Conservation (phyloP, 2,113 vertebrate species). For the Lates calcarifer region DNA sequence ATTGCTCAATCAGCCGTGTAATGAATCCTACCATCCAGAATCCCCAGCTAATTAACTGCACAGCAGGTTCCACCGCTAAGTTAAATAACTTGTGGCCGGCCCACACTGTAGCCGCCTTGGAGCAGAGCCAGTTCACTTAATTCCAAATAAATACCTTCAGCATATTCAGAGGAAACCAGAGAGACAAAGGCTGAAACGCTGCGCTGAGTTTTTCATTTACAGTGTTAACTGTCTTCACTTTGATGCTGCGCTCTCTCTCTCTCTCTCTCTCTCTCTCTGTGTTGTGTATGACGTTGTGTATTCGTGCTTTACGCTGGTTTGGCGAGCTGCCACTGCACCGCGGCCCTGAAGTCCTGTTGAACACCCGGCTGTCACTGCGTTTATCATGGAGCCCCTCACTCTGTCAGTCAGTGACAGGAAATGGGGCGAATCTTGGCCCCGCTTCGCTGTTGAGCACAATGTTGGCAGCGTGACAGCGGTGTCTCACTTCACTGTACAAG, state of each 20-base stretch:
- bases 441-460: not conserved
- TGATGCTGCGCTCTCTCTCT: not conserved
- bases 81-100: conserved; percentile 35
- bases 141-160: conserved; percentile 18
- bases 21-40: conserved; percentile 59
- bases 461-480: conserved; percentile 27
- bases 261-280: not conserved
- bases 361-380: conserved; percentile 26
- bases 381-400: conserved; percentile 22
- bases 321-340: not conserved
- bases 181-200: not conserved
- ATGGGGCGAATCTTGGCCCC: conserved; percentile 18
- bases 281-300: not conserved
- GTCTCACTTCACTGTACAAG: conserved; percentile 16
- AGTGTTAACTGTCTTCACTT: not conserved
- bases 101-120: not conserved
- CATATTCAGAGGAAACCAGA: conserved; percentile 10
- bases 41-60: conserved; percentile 69
- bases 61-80: conserved; percentile 51
- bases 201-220: conserved; percentile 2
- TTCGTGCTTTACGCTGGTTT: accelerated
- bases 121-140: conserved; percentile 23
- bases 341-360: conserved; percentile 15
- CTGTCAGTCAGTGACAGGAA: conserved; percentile 39
- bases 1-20: conserved; percentile 72